A percentile compares a stretch with the other conserved stretches of the same genome.
These are phyloP conservation scores for Alcedo quadribrachys DNA, from an alignment of 2,797 vertebrate species.

Conservation along the genomic window DNA sequence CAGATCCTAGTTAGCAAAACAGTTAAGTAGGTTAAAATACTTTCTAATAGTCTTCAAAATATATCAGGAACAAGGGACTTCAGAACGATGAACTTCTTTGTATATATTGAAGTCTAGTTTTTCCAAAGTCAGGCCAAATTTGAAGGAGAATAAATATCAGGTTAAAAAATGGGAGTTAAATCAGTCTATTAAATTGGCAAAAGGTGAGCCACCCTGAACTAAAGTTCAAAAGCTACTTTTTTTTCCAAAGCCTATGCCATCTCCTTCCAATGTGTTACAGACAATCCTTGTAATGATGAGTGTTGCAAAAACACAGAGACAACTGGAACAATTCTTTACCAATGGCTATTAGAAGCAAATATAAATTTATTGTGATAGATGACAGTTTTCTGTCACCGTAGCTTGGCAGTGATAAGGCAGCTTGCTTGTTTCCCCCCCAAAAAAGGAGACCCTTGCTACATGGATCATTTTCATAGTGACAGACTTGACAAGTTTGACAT, in stretches of 20 bases:
- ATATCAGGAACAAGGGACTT: not conserved
- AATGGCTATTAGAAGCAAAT: conserved; percentile 58
- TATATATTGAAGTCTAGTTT: not conserved
- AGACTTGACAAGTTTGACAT: conserved; percentile 83
- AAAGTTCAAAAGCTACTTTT: not conserved
- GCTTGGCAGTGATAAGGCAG: conserved; percentile 75
- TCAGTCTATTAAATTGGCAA: not conserved
- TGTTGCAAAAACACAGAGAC: not conserved
- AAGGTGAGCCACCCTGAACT: not conserved
- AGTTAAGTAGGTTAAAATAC: not conserved
- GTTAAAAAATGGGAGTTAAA: not conserved
- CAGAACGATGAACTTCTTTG: not conserved
- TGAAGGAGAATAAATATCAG: not conserved
- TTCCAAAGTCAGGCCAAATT: not conserved
- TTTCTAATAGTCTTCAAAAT: not conserved
- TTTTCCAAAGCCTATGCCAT: not conserved
- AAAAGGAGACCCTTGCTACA: conserved; percentile 80
- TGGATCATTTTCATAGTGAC: conserved; percentile 82
- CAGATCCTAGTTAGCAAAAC: not conserved
- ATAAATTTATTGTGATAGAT: conserved; percentile 59
- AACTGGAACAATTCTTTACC: conserved; percentile 45
- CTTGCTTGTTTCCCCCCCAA: conserved; percentile 78
- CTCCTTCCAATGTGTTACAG: not conserved
- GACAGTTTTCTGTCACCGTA: conserved; percentile 68
- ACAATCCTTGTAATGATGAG: not conserved